Evolutionary conservation across 2,888 invertebrate genomes (phyloP).

Genomic region (Eilema griseolum): DNA sequence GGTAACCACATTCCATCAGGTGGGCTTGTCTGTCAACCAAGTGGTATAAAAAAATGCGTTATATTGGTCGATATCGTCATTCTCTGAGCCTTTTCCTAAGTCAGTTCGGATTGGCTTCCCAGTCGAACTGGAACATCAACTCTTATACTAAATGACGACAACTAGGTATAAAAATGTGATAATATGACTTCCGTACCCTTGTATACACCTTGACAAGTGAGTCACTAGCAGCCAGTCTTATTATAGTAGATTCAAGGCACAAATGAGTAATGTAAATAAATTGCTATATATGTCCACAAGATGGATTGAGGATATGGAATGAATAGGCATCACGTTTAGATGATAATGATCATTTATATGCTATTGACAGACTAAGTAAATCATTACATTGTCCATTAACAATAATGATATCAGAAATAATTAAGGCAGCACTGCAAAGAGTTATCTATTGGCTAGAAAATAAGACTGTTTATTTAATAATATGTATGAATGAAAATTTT

Average conservation of each 20-base stretch:
- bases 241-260: neutral
- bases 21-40: too few relatives aligned
- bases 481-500: too few relatives aligned
- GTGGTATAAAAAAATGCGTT: too few relatives aligned
- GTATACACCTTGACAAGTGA: neutral
- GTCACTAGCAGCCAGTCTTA: neutral
- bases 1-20: too few relatives aligned
- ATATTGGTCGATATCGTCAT: too few relatives aligned
- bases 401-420: neutral
- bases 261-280: neutral
- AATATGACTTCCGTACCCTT: neutral
- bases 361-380: neutral
- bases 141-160: too few relatives aligned
- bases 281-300: neutral
- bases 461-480: too few relatives aligned
- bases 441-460: too few relatives aligned
- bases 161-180: neutral
- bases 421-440: constrained; percentile 37
- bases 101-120: too few relatives aligned
- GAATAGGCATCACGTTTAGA: neutral
- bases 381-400: neutral
- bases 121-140: too few relatives aligned
- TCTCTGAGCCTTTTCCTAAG: too few relatives aligned
- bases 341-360: neutral
- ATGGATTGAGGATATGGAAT: neutral